These are phyloP conservation scores for Myathropa florea DNA, from an alignment of 2,888 invertebrate genomes.

Conservation along the genomic window DNA sequence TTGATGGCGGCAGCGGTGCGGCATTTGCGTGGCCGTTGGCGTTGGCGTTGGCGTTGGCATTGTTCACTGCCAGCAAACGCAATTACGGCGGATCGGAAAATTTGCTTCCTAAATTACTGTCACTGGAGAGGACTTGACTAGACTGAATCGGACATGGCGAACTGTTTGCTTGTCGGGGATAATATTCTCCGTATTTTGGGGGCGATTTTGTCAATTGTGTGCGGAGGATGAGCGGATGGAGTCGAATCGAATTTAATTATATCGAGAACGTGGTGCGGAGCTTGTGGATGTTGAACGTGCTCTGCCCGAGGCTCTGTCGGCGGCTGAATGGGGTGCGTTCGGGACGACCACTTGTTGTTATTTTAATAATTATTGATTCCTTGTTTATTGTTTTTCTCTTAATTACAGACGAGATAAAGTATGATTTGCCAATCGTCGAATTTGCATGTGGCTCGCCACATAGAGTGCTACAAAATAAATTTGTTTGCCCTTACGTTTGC, in stretches of 20 bases:
- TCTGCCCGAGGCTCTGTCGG: background rate
- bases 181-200: slow-evolving; percentile 13
- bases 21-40: background rate
- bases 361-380: slow-evolving; percentile 20
- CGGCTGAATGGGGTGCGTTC: background rate
- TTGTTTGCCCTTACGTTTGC: slow-evolving; percentile 14
- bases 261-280: slow-evolving; percentile 21
- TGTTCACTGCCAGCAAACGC: slow-evolving; percentile 34
- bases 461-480: slow-evolving; percentile 21
- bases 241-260: slow-evolving; percentile 63
- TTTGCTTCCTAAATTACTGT: slow-evolving; percentile 63
- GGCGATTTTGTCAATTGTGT: slow-evolving; percentile 43
- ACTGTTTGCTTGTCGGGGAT: slow-evolving; percentile 43
- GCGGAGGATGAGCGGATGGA: background rate
- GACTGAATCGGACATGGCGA: slow-evolving; percentile 13
- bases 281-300: background rate
- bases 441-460: slow-evolving; percentile 28
- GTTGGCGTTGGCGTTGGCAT: background rate
- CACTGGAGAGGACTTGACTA: background rate
- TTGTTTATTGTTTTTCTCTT: slow-evolving; percentile 44
- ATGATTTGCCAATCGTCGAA: slow-evolving; percentile 38
- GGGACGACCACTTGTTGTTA: slow-evolving; percentile 35
- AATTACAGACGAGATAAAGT: slow-evolving; percentile 27
- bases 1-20: slow-evolving; percentile 11
- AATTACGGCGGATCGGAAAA: slow-evolving; percentile 52